Conservation (phyloP, 1,140 invertebrate genomes). For the Mercenaria mercenaria region DNA sequence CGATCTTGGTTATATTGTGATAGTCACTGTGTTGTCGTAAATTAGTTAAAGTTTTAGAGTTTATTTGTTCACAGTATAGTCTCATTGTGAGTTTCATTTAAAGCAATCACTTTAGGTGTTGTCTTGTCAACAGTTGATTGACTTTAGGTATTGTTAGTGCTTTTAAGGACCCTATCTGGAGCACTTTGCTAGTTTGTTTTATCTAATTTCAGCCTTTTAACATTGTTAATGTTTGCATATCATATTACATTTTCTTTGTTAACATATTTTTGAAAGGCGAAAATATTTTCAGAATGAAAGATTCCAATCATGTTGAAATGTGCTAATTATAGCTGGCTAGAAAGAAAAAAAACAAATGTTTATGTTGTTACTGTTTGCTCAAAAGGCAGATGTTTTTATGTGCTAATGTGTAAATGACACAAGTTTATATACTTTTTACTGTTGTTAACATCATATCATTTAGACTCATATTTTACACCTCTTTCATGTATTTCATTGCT, state of each 20-base stretch:
- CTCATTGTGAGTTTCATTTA: conserved; percentile 9
- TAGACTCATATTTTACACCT: background rate
- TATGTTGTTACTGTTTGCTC: conserved; percentile 10
- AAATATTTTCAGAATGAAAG: background rate
- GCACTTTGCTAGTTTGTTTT: background rate
- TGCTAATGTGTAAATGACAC: conserved; percentile 13
- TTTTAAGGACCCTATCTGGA: background rate
- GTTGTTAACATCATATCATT: conserved; percentile 16
- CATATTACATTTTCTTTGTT: background rate
- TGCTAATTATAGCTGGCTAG: background rate
- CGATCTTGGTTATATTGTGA: conserved; percentile 22
- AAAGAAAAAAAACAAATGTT: background rate
- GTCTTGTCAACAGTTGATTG: conserved; percentile 22
- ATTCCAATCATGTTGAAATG: background rate
- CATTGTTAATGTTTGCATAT: background rate
- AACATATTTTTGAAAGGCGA: background rate
- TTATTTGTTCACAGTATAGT: conserved; percentile 38
- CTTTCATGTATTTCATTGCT: conserved; percentile 15
- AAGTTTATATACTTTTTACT: conserved; percentile 37
- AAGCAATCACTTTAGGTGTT: conserved; percentile 38
- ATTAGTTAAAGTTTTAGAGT: conserved; percentile 46
- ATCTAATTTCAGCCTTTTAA: background rate
- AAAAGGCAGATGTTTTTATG: conserved; percentile 32
- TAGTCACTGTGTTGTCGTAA: conserved; percentile 12
- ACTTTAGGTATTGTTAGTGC: conserved; percentile 15